A percentile compares a stretch with the other conserved stretches of the same genome.
Conservation (phyloP, 2,888 invertebrate genomes). For the Chrysolina haemoptera region DNA sequence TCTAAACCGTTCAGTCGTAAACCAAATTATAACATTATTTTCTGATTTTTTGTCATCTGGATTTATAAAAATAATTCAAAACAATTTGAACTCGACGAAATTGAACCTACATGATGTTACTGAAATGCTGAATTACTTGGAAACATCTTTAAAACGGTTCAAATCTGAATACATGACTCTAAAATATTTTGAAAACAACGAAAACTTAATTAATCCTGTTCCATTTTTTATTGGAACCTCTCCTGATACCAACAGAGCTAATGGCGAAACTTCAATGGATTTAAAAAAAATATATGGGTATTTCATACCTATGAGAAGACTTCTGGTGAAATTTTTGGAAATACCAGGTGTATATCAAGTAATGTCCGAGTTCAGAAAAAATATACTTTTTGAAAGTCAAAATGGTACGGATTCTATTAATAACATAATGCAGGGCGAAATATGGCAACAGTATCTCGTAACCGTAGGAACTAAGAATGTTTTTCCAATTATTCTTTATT, state of each 20-base stretch:
- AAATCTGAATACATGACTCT: conserved; percentile 37
- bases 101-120: background rate
- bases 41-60: conserved; percentile 17
- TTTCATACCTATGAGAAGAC: conserved; percentile 28
- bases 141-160: conserved; percentile 25
- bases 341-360: conserved; percentile 27
- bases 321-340: conserved; percentile 34
- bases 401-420: no score
- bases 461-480: conserved; percentile 14
- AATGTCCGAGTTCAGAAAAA: conserved; percentile 25
- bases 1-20: conserved; percentile 20
- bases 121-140: conserved; percentile 2
- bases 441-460: conserved; percentile 20
- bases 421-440: conserved; percentile 26
- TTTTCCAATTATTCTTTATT: conserved; percentile 45
- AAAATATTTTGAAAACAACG: conserved; percentile 30
- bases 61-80: conserved; percentile 12
- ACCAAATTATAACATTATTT: conserved; percentile 9
- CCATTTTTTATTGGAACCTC: conserved; percentile 23
- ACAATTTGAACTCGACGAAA: conserved; percentile 11
- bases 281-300: conserved; percentile 32
- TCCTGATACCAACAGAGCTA: conserved; percentile 20
- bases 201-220: conserved; percentile 23
- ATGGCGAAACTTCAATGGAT: conserved; percentile 2
- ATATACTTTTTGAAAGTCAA: no score